Evolutionary conservation across 2,113 vertebrate genomes (phyloP), one percentile per base, ranked within the genome.

Genomic region (Gymnogyps californianus): DNA sequence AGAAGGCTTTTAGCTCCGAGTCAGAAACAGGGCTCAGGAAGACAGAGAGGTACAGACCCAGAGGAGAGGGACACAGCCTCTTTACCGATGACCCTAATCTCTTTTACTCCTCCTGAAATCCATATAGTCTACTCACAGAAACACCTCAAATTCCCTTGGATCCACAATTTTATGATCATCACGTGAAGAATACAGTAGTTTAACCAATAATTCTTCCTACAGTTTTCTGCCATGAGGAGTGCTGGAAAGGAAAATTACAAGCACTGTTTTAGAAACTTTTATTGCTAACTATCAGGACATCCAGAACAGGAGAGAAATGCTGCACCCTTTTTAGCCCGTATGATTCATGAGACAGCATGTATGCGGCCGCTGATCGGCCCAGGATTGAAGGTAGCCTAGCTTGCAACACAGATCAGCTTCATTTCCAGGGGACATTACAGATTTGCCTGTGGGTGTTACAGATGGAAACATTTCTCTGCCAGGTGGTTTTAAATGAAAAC

Each of bases 401-500:
- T 49, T 72, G 54, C 87, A 91, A 89, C 74, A 57, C 51, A 38
- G 62, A 92, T 65, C 80, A 46, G 65, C 69, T 67, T 76, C 66
- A 36, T 55, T 96, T 89, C 77, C 92, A 91, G 83, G 57, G 77
- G 52, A 93, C 16, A 10, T 34, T 61, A 64, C 85, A 86, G 72
- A 78, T 87, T 57, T 71, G 78, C 52, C 59, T 4, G 64, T 83
- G 89, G 93, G 94, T 55, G 85, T 96, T 77, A 87, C 62, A 93
- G 91, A 85, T 14, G 4, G 84, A 93, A 94, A 94, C 66, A 75
- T n/a, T 95, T 90, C 91, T 77, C 90, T 29, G 36, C 82, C 95
- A 83, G 89, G 82, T 90, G 91, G 74, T 89, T 96, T 93, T 34
- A 85, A 51, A 90, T 32, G 67, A 87, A 92, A 96, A 89, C 55